Conservation (phyloP, 2,113 vertebrate species). For the Strix aluco region DNA sequence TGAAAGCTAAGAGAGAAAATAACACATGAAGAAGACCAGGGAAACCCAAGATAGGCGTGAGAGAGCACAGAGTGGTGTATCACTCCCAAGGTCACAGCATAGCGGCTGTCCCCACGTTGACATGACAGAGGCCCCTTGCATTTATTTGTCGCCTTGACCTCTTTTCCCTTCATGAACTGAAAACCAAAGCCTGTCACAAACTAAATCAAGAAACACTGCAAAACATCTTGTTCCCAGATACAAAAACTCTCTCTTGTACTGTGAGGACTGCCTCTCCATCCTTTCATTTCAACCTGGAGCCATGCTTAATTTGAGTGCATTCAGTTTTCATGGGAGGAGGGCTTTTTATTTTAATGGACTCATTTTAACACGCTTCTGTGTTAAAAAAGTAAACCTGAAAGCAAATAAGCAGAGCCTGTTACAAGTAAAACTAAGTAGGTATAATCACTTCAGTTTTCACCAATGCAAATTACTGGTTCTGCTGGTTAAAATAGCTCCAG, state of each 20-base stretch:
- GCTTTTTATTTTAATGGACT: neutral
- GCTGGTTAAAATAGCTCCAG: neutral
- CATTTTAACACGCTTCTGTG: neutral
- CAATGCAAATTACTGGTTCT: neutral
- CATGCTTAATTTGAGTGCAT: neutral
- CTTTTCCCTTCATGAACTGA: neutral
- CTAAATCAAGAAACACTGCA: neutral
- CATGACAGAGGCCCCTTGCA: fast-evolving
- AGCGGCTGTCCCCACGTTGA: fast-evolving
- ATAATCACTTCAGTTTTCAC: neutral
- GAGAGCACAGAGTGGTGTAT: neutral
- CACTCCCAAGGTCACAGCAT: neutral
- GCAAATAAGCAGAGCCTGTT: neutral
- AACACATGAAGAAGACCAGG: neutral
- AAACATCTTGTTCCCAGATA: neutral
- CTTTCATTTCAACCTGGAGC: neutral
- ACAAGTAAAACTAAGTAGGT: neutral
- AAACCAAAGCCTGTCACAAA: neutral
- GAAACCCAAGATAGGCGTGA: neutral
- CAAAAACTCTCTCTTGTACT: neutral
- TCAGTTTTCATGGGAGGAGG: neutral
- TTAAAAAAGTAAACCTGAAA: neutral
- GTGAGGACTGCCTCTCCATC: neutral
- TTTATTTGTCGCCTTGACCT: neutral
- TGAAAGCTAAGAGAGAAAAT: neutral